A percentile compares a stretch with the other conserved stretches of the same genome.
Evolutionary conservation across 1,140 invertebrate genomes (phyloP).

Genomic region (Ceratoteleas bidentatus): DNA sequence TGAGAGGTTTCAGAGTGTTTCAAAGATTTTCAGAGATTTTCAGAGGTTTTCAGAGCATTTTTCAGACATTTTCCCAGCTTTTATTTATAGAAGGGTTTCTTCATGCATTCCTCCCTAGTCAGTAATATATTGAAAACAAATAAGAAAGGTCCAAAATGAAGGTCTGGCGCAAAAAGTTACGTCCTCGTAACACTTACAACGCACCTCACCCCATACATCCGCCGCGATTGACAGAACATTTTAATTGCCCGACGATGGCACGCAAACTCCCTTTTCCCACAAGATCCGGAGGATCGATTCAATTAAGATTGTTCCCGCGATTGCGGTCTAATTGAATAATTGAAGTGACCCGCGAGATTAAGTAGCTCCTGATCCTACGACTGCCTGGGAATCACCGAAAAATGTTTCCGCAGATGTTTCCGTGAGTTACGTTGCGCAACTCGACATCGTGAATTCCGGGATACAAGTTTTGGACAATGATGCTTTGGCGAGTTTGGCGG

Average conservation of each 20-base stretch:
- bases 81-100: too few relatives aligned
- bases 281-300: not conserved
- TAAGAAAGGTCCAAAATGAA: conserved; percentile 8
- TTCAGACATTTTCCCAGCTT: too few relatives aligned
- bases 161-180: conserved; percentile 34
- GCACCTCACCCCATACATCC: conserved; percentile 31
- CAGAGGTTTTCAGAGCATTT: too few relatives aligned
- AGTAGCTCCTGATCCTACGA: not conserved
- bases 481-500: conserved; percentile 77
- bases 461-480: conserved; percentile 82
- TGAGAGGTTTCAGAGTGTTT: too few relatives aligned
- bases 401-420: conserved; percentile 78
- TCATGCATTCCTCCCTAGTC: too few relatives aligned
- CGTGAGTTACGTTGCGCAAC: conserved; percentile 80
- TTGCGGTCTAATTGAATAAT: conserved; percentile 13
- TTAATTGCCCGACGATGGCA: conserved; percentile 34
- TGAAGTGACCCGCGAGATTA: conserved; percentile 18
- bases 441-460: conserved; percentile 82
- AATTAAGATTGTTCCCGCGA: conserved; percentile 15
- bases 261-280: conserved; percentile 12
- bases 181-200: conserved; percentile 48
- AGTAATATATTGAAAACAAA: not conserved
- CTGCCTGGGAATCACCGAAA: not conserved
- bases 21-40: too few relatives aligned
- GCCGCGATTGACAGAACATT: conserved; percentile 35